phyloP scores from a whole-genome alignment of 2,113 vertebrate species.

The Gyps fulvus region DNA sequence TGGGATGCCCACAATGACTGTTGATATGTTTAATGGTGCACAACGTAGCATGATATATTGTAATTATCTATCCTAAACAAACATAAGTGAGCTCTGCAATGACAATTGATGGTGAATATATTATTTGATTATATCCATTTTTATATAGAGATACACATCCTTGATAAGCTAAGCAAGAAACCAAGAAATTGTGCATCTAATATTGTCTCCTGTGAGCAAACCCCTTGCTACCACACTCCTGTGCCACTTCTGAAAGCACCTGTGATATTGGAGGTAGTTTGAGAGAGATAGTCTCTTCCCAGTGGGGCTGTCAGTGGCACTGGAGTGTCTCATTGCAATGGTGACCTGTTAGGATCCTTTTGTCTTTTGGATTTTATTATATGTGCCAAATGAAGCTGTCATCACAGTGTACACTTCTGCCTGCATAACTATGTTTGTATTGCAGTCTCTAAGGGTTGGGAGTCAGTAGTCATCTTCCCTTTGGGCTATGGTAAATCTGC shows the following conservation, averaged over 20 bases:
- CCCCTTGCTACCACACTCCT: not conserved
- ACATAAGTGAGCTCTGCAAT: not conserved
- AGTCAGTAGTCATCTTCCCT: not conserved
- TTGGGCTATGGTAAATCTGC: not conserved
- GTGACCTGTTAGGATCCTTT: not conserved
- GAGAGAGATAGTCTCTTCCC: not conserved
- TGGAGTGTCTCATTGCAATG: not conserved
- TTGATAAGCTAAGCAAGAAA: not conserved
- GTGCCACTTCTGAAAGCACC: not conserved
- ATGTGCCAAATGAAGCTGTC: not conserved
- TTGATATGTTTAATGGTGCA: not conserved
- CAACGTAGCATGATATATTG: not conserved
- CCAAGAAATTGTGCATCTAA: not conserved
- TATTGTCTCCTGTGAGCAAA: not conserved
- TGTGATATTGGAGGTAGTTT: not conserved
- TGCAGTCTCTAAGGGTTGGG: not conserved
- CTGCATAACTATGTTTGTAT: not conserved
- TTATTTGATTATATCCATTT: not conserved
- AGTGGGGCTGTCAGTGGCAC: accelerated
- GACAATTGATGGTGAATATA: not conserved
- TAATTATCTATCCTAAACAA: not conserved
- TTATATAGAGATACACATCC: not conserved
- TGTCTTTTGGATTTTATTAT: not conserved
- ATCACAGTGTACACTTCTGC: not conserved
- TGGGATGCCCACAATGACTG: not conserved